A percentile compares a stretch with the other conserved stretches of the same genome.
Evolutionary conservation across 2,888 invertebrate species (phyloP).

Genomic region (Phyllotreta cruciferae): DNA sequence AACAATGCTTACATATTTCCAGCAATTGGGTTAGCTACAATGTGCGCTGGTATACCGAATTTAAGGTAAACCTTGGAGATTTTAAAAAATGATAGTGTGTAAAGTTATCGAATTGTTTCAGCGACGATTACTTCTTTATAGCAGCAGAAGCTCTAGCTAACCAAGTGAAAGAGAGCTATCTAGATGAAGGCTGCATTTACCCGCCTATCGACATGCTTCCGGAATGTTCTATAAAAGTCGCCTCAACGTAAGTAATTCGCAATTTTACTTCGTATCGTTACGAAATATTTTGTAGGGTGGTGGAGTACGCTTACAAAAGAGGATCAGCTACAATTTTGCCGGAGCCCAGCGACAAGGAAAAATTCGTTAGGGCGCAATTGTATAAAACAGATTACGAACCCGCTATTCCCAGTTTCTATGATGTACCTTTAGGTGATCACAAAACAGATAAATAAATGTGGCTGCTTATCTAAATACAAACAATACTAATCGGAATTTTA

Average conservation of each 20-base stretch:
- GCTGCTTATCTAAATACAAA: background rate
- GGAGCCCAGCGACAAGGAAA: slow-evolving; percentile 74
- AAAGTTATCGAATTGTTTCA: slow-evolving; percentile 44
- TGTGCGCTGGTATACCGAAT: slow-evolving; percentile 86
- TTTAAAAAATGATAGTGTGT: too few species aligned
- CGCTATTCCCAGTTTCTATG: slow-evolving; percentile 72
- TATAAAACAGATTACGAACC: slow-evolving; percentile 75
- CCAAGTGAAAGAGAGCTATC: slow-evolving; percentile 80
- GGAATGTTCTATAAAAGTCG: slow-evolving; percentile 86
- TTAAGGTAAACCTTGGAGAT: slow-evolving; percentile 60
- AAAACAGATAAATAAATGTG: background rate
- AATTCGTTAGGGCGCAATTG: slow-evolving; percentile 80
- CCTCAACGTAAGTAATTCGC: slow-evolving; percentile 70
- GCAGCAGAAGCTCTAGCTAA: slow-evolving; percentile 87
- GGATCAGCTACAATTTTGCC: slow-evolving; percentile 80
- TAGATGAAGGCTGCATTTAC: slow-evolving; percentile 87
- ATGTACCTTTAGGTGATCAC: slow-evolving; percentile 12
- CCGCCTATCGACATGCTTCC: slow-evolving; percentile 86
- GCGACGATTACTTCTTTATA: slow-evolving; percentile 91
- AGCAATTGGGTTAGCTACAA: slow-evolving; percentile 89
- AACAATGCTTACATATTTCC: slow-evolving; percentile 99
- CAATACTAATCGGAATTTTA: background rate
- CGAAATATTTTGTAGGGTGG: slow-evolving; percentile 44
- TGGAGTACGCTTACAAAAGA: slow-evolving; percentile 50
- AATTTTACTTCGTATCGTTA: slow-evolving; percentile 21